Evolutionary conservation across 2,888 invertebrate genomes (phyloP).

Genomic region (Acleris emargana): DNA sequence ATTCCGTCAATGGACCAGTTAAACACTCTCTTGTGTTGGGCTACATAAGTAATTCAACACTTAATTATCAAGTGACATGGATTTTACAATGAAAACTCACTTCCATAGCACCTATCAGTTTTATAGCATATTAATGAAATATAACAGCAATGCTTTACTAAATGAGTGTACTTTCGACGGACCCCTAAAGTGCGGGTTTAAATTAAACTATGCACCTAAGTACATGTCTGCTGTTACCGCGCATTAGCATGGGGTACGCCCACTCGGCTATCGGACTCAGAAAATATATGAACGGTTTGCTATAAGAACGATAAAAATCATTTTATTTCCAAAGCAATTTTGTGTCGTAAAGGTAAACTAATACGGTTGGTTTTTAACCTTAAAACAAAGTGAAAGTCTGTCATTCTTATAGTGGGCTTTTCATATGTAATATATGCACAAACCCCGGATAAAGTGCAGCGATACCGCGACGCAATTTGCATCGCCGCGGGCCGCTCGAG

Average conservation of each 20-base stretch:
- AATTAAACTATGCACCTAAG: constrained; percentile 45
- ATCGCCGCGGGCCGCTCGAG: constrained; percentile 69
- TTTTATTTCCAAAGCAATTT: neutral
- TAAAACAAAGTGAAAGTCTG: neutral
- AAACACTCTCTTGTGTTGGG: neutral
- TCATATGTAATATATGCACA: constrained; percentile 79
- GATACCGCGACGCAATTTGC: constrained; percentile 79
- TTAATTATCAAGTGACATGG: too few relatives aligned
- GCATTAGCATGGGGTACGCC: constrained; percentile 68
- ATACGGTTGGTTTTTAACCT: neutral
- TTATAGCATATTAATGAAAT: neutral
- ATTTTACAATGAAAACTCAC: too few relatives aligned
- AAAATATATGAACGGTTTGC: constrained; percentile 46
- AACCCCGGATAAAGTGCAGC: constrained; percentile 78
- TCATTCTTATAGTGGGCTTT: neutral
- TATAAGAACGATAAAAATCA: neutral
- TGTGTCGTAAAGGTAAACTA: too few relatives aligned
- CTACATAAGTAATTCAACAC: too few relatives aligned
- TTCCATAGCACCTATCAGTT: neutral
- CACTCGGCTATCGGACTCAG: constrained; percentile 72
- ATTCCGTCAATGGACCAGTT: neutral
- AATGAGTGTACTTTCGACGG: neutral
- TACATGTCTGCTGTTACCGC: constrained; percentile 53
- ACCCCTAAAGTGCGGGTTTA: constrained; percentile 22
- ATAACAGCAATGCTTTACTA: neutral